phyloP scores from a whole-genome alignment of 1,140 invertebrate genomes.

The Caligus rogercresseyi region DNA sequence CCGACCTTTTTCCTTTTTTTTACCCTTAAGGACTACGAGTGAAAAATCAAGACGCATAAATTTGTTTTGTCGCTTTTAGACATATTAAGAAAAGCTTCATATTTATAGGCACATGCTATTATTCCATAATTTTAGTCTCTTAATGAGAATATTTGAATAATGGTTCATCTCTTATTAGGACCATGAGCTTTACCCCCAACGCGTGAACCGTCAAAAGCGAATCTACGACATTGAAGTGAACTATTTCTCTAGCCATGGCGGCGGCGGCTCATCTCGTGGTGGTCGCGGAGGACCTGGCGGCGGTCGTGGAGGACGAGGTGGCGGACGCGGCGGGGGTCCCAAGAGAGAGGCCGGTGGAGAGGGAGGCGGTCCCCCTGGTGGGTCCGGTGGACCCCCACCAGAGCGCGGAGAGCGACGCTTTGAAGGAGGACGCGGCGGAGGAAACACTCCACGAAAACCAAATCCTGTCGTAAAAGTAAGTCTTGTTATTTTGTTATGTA shows the following conservation, averaged over 20 bases:
- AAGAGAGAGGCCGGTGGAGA: constrained; percentile 20
- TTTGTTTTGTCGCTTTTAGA: too few species aligned
- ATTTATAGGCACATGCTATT: not conserved
- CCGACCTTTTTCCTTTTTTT: not conserved
- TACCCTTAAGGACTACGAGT: not conserved
- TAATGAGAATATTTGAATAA: not conserved
- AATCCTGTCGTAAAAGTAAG: not conserved
- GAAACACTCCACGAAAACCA: not conserved
- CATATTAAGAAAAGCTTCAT: too few species aligned
- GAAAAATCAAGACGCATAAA: not conserved
- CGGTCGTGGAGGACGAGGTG: constrained; percentile 28
- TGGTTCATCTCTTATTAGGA: constrained; percentile 24
- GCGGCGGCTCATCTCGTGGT: constrained; percentile 40
- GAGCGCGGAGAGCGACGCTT: not conserved
- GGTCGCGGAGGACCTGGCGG: constrained; percentile 33
- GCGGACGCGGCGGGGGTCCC: constrained; percentile 23
- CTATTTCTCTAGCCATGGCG: constrained; percentile 61
- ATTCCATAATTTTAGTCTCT: not conserved
- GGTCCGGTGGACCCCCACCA: constrained; percentile 15
- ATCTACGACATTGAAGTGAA: constrained; percentile 73
- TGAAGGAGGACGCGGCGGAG: not conserved
- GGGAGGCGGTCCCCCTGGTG: constrained; percentile 20
- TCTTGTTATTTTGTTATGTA: not conserved
- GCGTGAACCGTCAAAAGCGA: constrained; percentile 66
- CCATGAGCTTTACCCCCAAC: constrained; percentile 52